Percentiles rank a stretch among this genome's conserved stretches.
Conservation (phyloP, 2,888 invertebrate genomes). For the Trichacis sp. region DNA sequence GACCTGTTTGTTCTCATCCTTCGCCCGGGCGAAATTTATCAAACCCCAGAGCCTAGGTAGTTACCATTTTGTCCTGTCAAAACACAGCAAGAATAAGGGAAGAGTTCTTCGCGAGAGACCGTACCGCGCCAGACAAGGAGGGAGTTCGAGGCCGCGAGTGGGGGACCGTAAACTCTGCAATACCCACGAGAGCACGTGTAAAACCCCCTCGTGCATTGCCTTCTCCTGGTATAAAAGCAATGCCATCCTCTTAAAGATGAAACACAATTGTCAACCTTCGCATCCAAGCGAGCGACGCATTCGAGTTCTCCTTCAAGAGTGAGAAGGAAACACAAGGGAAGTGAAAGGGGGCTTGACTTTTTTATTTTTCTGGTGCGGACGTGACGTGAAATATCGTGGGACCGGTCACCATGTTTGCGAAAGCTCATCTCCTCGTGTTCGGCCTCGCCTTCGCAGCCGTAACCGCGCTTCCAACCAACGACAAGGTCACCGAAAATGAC, state of each 20-base stretch:
- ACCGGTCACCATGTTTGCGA: slow-evolving; percentile 36
- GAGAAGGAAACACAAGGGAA: slow-evolving; percentile 18
- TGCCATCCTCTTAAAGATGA: slow-evolving; percentile 67
- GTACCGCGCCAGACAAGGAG: slow-evolving; percentile 39
- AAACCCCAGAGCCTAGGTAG: too few species aligned
- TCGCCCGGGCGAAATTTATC: too few species aligned
- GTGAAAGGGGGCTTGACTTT: slow-evolving; percentile 13
- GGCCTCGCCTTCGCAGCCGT: slow-evolving; percentile 68
- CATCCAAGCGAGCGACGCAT: slow-evolving; percentile 48
- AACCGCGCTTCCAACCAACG: slow-evolving; percentile 78
- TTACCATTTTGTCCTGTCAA: slow-evolving; percentile 44
- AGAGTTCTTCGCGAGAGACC: slow-evolving; percentile 24
- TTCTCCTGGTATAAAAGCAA: slow-evolving; percentile 68
- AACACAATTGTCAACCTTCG: slow-evolving; percentile 65
- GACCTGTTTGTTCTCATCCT: too few species aligned
- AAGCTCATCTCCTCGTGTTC: slow-evolving; percentile 35
- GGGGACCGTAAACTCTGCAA: slow-evolving; percentile 48
- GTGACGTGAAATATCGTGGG: slow-evolving; percentile 31
- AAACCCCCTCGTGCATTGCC: slow-evolving; percentile 59
- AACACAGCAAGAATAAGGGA: slow-evolving; percentile 38
- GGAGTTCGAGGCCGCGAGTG: slow-evolving; percentile 43
- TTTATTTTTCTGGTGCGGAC: slow-evolving; percentile 38
- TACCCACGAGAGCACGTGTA: slow-evolving; percentile 37
- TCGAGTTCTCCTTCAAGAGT: slow-evolving; percentile 7
- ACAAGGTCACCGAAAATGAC: slow-evolving; percentile 80